Base-by-base conservation (phyloP, 2,797 vertebrate genomes). In the Helarctos malayanus region DNA sequence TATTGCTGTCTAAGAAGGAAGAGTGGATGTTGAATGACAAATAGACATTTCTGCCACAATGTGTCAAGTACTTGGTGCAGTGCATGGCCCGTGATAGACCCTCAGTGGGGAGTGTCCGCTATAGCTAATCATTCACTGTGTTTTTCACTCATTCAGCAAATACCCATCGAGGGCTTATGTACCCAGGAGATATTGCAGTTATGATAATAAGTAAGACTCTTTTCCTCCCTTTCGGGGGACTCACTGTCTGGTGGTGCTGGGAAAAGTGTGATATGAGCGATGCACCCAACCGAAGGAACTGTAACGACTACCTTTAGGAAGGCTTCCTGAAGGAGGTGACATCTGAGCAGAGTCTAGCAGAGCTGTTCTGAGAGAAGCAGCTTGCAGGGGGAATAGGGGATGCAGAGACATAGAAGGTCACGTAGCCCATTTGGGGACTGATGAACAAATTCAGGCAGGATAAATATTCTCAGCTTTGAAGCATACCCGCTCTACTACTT, bases 391-490 rank as follows among this genome's bases (percentile, higher is more conserved):
- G 1, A 35, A 7, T 12, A 21, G 56, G 3, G 68, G 7, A 35
- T 68, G 2, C 49, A 68, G 35, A 82, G 79, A 2, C n/a, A 5
- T 16, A 25, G 32, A 78, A 49, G 32, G 45, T 86, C 32, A n/a
- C 2, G 1, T 71, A n/a, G 71, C 5, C 8, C 19, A 12, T 57
- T 2, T 90, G 56, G 45, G 32, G 23, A 80, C 68, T 54, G 52
- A 56, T 61, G 56, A 80, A 29, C 94, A 82, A 63, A 87, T 78
- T 95, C 54, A 69, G 84, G 25, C 47, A 84, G 65, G 19, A 45
- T 87, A 95, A 93, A 80, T 52, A 75, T 84, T 87, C 71, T 91
- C 88, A 78, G 7, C 41, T 87, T 91, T 69, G 85, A 81, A 52
- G 52, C 0, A 1, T 89, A 81, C 13, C 41, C 41, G 41, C 25